Base-by-base conservation (phyloP, 1,140 invertebrate genomes). In the Leptinotarsa lineolata region DNA sequence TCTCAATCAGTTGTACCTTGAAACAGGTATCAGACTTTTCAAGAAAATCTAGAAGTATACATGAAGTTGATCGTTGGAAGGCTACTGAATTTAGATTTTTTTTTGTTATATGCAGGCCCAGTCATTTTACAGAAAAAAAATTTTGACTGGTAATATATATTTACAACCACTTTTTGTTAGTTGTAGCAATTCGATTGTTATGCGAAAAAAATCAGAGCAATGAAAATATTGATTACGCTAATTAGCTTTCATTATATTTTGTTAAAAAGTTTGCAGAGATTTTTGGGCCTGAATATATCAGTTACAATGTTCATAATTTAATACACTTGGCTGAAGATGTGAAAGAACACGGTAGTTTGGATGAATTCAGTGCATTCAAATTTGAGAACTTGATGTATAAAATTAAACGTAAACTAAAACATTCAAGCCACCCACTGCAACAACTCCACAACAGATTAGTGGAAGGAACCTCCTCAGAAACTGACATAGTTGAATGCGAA, bases 341-440 rank as follows among this genome's bases (percentile, higher is more conserved):
- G 2, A 39, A 70, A 39, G 30, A 20, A n/a, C 68, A 59, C 61
- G 72, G 72, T 46, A 18, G 24, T 59, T 24, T 73, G 70, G 66
- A 73, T 63, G 45, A 70, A 18, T 73, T 73, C 68, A 58, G 45
- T 21, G 67, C 72, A 60, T 73, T 73, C 39, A 73, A 73, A 70
- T 73, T 60, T 61, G 67, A 73, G 54, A 72, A 73, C 68, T 73
- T 64, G 24, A 60, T 73, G 72, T 70, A 44, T 24, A 22, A 69
- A 8, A 70, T 73, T 70, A 69, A 73, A 70, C 18, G 18, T 8
- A 70, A 46, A 60, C 24, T 73, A 4, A 70, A 73, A 61, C 21
- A 67, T 13, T 69, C 45, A 45, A 70, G 68, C 20, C 48, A 45
- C 21, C 72, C 67, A 22, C 58, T 73, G 5, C 72, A 73, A 61